Base-by-base conservation (phyloP, 2,797 vertebrate genomes). In the Typhlichthys eigenmanni region DNA sequence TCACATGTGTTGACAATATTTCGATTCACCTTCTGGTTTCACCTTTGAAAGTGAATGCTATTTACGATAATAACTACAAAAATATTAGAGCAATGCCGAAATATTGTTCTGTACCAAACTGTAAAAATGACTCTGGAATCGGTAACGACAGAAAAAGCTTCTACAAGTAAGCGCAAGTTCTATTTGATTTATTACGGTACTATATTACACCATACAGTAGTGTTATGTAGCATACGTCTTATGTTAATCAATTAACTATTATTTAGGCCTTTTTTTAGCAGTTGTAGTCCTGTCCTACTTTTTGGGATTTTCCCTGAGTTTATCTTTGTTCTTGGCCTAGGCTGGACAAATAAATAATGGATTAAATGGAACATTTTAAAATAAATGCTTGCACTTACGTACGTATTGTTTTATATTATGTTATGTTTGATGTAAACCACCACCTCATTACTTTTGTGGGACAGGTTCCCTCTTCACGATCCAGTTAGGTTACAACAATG, bases 401-500 rank as follows among this genome's bases (percentile, higher is more conserved):
- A 11, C 13, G 12, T 14, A 13, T 13, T 48, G n/a, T 48, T n/a
- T 48, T 48, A 48, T 10, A 48, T 5, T 48, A 13, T 48, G 24
- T 48, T 48, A 48, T 48, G 47, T 48, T 14, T 11, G 5, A 48
- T 48, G 47, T 48, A 48, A 48, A 48, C 47, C 13, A 48, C 3
- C 8, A 7, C 6, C 8, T 55, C 24, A n/a, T 58, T 17, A 14
- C 13, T 9, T 29, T 29, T 53, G 3, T 60, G 0, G 65, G 10
- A 13, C 16, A 94, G 93, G 83, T 94, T 95, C 68, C 94, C 93
- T 0, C 86, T 92, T 0, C 92, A 92, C 54, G 92, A 93, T 29
- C 83, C 87, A 1, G 74, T 55, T 1, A 84, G 92, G 47, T 89
- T 94, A 50, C 85, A 84, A 68, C 89, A 84, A 79, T 95, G 93